These are phyloP conservation scores for Scartelaos histophorus DNA, from an alignment of 2,113 vertebrate species.

Conservation along the genomic window DNA sequence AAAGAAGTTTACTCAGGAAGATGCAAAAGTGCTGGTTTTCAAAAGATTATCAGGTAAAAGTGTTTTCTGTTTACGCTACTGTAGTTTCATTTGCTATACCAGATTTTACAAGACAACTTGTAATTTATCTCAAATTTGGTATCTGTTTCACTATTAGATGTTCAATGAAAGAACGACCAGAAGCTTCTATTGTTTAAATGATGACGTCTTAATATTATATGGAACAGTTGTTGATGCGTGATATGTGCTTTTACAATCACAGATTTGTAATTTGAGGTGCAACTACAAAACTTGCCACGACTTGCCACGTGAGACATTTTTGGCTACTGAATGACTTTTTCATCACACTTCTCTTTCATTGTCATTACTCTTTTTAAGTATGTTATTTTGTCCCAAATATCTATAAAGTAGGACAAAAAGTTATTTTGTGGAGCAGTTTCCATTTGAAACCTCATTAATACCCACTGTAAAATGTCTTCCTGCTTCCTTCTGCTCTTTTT, in stretches of 20 bases:
- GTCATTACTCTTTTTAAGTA: background rate
- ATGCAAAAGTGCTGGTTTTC: background rate
- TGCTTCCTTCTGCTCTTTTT: conserved; percentile 72
- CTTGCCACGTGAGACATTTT: conserved; percentile 38
- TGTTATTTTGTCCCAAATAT: background rate
- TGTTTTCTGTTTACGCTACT: background rate
- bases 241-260: conserved; percentile 28
- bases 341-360: background rate
- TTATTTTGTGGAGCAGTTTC: background rate
- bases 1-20: background rate
- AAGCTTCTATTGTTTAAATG: no score
- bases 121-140: background rate
- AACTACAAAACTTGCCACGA: conserved; percentile 73
- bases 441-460: background rate
- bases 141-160: background rate
- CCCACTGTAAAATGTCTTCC: conserved; percentile 19
- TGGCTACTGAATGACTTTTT: conserved; percentile 1
- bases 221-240: conserved; percentile 42
- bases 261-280: conserved; percentile 83
- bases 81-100: background rate
- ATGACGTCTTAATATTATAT: conserved; percentile 52
- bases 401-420: background rate
- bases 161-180: no score
- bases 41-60: background rate
- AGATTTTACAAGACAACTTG: background rate